Base-by-base conservation (phyloP, 2,113 vertebrate species). In the Tragelaphus imberbis region DNA sequence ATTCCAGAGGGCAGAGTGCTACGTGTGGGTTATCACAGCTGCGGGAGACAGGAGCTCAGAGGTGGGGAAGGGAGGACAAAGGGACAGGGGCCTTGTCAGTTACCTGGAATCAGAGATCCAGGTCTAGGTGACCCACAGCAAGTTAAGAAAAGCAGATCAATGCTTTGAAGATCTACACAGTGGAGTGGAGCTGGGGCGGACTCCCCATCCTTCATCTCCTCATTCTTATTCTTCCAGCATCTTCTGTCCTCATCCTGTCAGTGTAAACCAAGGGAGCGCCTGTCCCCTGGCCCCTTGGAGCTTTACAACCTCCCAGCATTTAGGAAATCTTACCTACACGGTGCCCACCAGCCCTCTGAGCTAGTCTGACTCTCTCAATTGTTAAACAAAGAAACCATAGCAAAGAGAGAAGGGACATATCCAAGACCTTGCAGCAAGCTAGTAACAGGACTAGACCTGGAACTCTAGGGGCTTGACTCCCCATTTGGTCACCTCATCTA, bases 11-110 rank as follows among this genome's bases (percentile, higher is more conserved):
- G 98, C 97, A 96, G 97, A 98, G 97, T 97, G 98, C 96, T 98
- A 98, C 98, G 98, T 99, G 99, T 98, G 98, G 98, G 98, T 98
- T 98, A 98, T 98, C 97, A 94, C 97, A 97, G 97, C 97, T 79
- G 58, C 28, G 51, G 93, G 94, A 91, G 97, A 97, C 97, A 90
- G 97, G 91, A 90, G 91, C 89, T 80, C 95, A 59, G 97, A 79
- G 92, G 90, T 55, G 93, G 97, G 94, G 92, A 58, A 61, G 88
- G 53, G 53, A 90, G 79, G 96, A 97, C 96, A 92, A 97, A 98
- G 97, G 89, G 63, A 91, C 84, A n/a, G 28, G 53, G 77, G 21
- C 85, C 97, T 95, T 79, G 28, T 30, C 90, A 65, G n/a, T 53
- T 51, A 61, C 86, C 87, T 17, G 90, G 84, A 63, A 17, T 6